These are phyloP conservation scores for Spisula subtruncata DNA, from an alignment of 2,888 invertebrate genomes.

Conservation along the genomic window DNA sequence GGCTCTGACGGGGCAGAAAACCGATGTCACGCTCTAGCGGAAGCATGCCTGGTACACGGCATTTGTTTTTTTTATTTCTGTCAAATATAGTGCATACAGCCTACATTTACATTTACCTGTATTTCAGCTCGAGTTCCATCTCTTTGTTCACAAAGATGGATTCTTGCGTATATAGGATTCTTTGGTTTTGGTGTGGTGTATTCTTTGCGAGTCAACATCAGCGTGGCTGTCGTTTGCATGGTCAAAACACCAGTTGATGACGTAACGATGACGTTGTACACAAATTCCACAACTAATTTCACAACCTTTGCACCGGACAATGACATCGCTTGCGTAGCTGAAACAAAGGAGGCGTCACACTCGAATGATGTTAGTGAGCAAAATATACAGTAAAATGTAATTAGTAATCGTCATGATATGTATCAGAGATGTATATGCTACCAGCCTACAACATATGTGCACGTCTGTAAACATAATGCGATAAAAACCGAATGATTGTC, in stretches of 20 bases:
- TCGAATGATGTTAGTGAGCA: constrained; percentile 55
- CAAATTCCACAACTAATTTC: not conserved
- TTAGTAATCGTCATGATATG: too few relatives aligned
- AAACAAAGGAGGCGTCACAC: constrained; percentile 51
- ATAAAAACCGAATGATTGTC: too few relatives aligned
- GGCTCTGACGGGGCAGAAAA: too few relatives aligned
- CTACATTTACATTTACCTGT: not conserved
- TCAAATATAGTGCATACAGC: too few relatives aligned
- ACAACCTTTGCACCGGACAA: constrained; percentile 29
- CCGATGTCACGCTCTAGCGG: too few relatives aligned
- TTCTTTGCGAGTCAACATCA: constrained; percentile 89
- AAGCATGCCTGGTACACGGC: too few relatives aligned
- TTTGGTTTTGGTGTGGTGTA: constrained; percentile 75
- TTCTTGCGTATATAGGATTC: constrained; percentile 74
- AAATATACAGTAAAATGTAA: too few relatives aligned
- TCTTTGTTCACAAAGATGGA: constrained; percentile 73
- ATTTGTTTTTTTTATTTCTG: too few relatives aligned
- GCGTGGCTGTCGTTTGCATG: constrained; percentile 80
- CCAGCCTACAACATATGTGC: too few relatives aligned
- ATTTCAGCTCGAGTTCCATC: constrained; percentile 50
- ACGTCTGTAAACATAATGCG: too few relatives aligned
- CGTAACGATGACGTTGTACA: not conserved
- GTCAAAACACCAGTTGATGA: constrained; percentile 58
- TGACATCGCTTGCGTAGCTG: constrained; percentile 49
- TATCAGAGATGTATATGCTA: too few relatives aligned